Evolutionary conservation across 2,797 vertebrate genomes (phyloP), one percentile per base, ranked within the genome.

Genomic region (Oreortyx pictus): DNA sequence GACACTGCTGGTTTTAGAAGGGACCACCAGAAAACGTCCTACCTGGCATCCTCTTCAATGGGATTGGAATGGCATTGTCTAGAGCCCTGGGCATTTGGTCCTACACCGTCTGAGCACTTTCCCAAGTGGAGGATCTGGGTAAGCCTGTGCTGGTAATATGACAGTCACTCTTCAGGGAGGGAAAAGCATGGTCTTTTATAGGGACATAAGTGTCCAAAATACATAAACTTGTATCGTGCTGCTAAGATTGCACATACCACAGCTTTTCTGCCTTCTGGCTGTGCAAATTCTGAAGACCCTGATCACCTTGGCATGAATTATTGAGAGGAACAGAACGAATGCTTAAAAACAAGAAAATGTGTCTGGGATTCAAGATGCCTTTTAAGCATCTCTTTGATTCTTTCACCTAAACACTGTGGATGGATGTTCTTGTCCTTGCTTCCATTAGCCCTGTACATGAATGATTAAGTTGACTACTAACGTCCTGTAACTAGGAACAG

Each of bases 321-420:
- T 89, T 90, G 19, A 94, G 66, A 88, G 35, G 82, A 93, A 78
- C 24, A 65, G 60, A 89, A 86, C 5, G 37, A 57, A 47, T 87
- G 37, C 81, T 86, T 91, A 74, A 84, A 91, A 79, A 1, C 39
- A 82, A 70, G 65, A 62, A 94, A 78, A 86, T 2, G 1, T 82
- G 52, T 77, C 52, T 91, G 71, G 5, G 27, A 70, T 78, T n/a
- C 59, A 73, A 82, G 59, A 78, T 79, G 67, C 37, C 88, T 92
- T 93, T 84, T 71, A 94, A 94, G 16, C 17, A 33, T 25, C 64
- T 81, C 84, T 61, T 61, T 85, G 37, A 65, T 89, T 93, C 46
- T 44, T 77, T 64, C 25, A 23, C 73, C 80, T 68, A 71, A 91
- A 76, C 73, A 20, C 52, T 59, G 52, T 4, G 7, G 57, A 79